phyloP scores from a whole-genome alignment of 2,113 vertebrate genomes.

The Osmerus eperlanus region DNA sequence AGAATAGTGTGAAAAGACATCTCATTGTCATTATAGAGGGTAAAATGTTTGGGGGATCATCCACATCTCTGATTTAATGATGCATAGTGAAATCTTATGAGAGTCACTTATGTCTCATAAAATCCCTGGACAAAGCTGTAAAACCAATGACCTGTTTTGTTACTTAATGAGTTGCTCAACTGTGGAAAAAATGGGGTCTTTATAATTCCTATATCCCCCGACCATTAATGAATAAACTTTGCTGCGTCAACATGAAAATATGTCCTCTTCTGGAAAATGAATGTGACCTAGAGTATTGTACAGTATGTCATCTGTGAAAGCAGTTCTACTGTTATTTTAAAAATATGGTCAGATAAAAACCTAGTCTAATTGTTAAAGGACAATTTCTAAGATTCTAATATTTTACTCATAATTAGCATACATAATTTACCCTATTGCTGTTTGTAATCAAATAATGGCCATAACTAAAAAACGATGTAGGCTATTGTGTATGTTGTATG shows the following conservation, averaged over 20 bases:
- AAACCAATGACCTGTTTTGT: conserved; percentile 77
- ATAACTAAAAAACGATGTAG: background rate
- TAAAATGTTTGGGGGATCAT: conserved; percentile 75
- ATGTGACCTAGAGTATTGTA: background rate
- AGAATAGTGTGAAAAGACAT: conserved; percentile 57
- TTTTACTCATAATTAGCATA: too few relatives aligned
- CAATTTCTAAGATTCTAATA: too few relatives aligned
- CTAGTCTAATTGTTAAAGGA: too few relatives aligned
- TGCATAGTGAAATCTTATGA: conserved; percentile 74
- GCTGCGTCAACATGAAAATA: conserved; percentile 27
- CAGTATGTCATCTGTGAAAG: background rate
- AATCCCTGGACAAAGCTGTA: conserved; percentile 71
- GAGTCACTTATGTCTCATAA: conserved; percentile 79
- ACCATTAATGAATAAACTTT: conserved; percentile 50
- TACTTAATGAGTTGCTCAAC: conserved; percentile 73
- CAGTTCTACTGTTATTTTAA: too few relatives aligned
- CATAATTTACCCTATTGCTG: background rate
- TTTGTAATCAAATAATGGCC: background rate
- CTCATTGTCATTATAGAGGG: conserved; percentile 63
- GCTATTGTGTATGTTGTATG: too few relatives aligned
- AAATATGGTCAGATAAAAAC: too few relatives aligned
- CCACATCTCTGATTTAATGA: conserved; percentile 76
- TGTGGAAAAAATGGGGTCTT: conserved; percentile 62
- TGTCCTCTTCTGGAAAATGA: conserved; percentile 6
- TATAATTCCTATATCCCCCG: conserved; percentile 44